phyloP scores from a whole-genome alignment of 2,888 invertebrate genomes.

The Digitonthophagus gazella region DNA sequence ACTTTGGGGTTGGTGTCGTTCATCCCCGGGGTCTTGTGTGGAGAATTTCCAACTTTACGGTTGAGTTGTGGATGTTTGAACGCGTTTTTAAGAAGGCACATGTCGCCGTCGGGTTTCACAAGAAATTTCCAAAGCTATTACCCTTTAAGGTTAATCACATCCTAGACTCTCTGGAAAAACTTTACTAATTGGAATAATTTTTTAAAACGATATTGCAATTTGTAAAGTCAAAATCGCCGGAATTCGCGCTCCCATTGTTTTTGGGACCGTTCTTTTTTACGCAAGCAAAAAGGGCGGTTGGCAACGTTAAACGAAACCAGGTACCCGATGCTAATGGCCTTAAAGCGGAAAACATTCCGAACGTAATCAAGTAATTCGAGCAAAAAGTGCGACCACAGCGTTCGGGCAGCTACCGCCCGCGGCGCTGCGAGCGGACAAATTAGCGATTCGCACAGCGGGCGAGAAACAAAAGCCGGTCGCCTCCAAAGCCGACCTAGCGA shows the following conservation, averaged over 20 bases:
- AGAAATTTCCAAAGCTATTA: too few relatives aligned
- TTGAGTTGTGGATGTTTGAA: neutral
- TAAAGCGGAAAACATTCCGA: constrained; percentile 4
- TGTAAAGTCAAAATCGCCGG: neutral
- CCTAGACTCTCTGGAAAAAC: too few relatives aligned
- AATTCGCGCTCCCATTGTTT: neutral
- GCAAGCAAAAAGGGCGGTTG: neutral
- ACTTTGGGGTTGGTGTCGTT: too few relatives aligned
- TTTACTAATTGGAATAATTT: too few relatives aligned
- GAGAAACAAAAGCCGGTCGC: neutral
- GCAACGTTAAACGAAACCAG: constrained; percentile 4
- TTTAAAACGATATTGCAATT: too few relatives aligned
- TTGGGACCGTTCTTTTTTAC: neutral
- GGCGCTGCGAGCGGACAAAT: constrained; percentile 7
- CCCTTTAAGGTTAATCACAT: too few relatives aligned
- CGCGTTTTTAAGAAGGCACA: neutral
- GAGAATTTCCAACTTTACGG: too few relatives aligned
- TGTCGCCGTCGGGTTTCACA: too few relatives aligned
- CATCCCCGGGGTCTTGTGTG: too few relatives aligned
- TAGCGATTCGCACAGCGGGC: neutral
- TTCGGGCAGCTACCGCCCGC: neutral
- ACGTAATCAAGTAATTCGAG: neutral
- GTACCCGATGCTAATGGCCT: constrained; percentile 7
- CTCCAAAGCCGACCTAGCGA: neutral
- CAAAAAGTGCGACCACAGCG: constrained; percentile 3